These are phyloP conservation scores for Neopelma chrysocephalum DNA, from an alignment of 2,797 vertebrate species.

Conservation along the genomic window DNA sequence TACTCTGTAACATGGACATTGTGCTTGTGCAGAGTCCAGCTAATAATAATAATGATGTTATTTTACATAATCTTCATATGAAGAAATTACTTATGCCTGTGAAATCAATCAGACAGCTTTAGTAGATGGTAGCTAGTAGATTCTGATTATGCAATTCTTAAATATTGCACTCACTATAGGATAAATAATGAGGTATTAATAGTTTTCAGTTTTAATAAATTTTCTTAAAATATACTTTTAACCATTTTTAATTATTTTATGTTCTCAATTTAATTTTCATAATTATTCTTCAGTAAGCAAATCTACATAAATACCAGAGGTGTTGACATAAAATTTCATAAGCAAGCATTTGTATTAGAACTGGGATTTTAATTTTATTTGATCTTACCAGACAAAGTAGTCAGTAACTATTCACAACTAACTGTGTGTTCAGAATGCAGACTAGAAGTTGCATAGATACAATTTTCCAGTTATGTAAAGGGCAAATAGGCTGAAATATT, in stretches of 20 bases:
- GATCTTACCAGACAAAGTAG: not conserved
- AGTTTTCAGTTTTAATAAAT: not conserved
- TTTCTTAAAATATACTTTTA: not conserved
- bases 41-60: not conserved
- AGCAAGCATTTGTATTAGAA: not conserved
- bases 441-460: not conserved
- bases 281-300: not conserved
- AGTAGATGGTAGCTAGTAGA: not conserved
- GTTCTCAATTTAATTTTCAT: not conserved
- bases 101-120: not conserved
- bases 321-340: not conserved
- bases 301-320: not conserved
- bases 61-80: not conserved
- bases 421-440: not conserved
- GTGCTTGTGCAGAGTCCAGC: not conserved
- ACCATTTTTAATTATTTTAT: not conserved
- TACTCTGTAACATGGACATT: not conserved
- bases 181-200: not conserved
- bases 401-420: not conserved
- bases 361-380: not conserved
- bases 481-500: not conserved
- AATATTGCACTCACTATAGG: not conserved
- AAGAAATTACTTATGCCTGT: not conserved
- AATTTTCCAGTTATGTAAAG: not conserved
- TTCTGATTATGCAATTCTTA: not conserved